A percentile compares a stretch with the other conserved stretches of the same genome.
Conservation (phyloP, 2,888 invertebrate genomes). For the Drosophila parthenogenetica region DNA sequence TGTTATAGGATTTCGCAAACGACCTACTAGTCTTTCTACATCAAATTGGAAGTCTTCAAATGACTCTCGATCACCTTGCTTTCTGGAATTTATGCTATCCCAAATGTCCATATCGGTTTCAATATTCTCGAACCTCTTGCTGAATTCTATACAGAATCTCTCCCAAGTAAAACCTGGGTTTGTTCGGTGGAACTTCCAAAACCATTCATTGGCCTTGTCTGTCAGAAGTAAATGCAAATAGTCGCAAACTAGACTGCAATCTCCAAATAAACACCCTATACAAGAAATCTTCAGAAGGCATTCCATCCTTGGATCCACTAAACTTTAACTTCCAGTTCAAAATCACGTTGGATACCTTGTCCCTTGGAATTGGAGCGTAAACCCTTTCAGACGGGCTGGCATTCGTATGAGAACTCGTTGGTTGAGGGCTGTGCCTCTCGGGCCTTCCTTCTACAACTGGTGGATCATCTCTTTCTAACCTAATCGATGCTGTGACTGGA, state of each 20-base stretch:
- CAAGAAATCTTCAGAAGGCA: constrained; percentile 5
- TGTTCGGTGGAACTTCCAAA: constrained; percentile 13
- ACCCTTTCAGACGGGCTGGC: not conserved
- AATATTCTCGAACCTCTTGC: constrained; percentile 6
- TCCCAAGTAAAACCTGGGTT: constrained; percentile 9
- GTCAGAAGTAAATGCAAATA: constrained; percentile 11
- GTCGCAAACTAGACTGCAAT: constrained; percentile 9
- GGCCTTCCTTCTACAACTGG: not conserved
- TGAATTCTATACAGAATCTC: constrained; percentile 15
- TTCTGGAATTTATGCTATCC: constrained; percentile 5
- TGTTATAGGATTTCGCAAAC: not conserved
- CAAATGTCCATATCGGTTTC: constrained; percentile 23
- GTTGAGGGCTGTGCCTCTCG: not conserved
- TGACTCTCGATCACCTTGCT: constrained; percentile 3
- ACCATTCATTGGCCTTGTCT: constrained; percentile 27
- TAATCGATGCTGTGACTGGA: not conserved
- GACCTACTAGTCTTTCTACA: constrained; percentile 5
- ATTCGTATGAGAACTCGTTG: not conserved
- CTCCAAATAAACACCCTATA: constrained; percentile 12
- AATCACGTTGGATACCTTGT: constrained; percentile 9
- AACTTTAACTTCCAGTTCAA: constrained; percentile 7
- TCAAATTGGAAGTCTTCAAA: constrained; percentile 15
- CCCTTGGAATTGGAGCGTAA: not conserved
- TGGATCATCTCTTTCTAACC: not conserved
- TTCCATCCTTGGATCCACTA: not conserved